Evolutionary conservation across 2,888 invertebrate species (phyloP).

Genomic region (Orchestes rusci): DNA sequence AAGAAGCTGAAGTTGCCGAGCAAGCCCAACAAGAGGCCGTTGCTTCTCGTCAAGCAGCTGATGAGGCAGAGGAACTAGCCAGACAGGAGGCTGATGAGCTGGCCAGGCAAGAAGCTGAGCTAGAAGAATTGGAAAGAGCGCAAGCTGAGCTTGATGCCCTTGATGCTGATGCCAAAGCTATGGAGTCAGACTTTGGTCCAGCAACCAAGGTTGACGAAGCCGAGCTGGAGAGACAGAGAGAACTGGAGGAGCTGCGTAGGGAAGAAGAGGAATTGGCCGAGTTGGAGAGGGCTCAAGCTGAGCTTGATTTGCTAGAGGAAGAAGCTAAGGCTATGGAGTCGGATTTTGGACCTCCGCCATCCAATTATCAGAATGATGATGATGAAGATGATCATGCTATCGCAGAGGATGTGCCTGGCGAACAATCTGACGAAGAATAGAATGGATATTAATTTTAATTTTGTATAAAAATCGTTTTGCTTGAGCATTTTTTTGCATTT

Average conservation of each 20-base stretch:
- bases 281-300: constrained; percentile 30
- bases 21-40: constrained; percentile 53
- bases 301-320: constrained; percentile 30
- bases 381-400: constrained; percentile 32
- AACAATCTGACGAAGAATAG: constrained; percentile 26
- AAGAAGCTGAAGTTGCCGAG: constrained; percentile 50
- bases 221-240: constrained; percentile 30
- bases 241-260: constrained; percentile 43
- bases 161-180: constrained; percentile 34
- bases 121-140: constrained; percentile 34
- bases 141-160: constrained; percentile 36
- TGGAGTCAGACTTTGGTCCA: constrained; percentile 26
- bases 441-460: background rate
- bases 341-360: constrained; percentile 21
- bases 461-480: constrained; percentile 5
- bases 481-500: constrained; percentile 18
- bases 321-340: constrained; percentile 28
- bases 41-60: constrained; percentile 45
- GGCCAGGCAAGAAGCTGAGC: constrained; percentile 42
- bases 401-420: constrained; percentile 32
- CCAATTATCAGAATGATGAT: constrained; percentile 21
- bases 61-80: constrained; percentile 51
- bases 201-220: constrained; percentile 16
- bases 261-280: constrained; percentile 37
- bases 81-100: constrained; percentile 49